Evolutionary conservation across 2,888 invertebrate species (phyloP).

Genomic region (Cataglyphis rosenhaueri): DNA sequence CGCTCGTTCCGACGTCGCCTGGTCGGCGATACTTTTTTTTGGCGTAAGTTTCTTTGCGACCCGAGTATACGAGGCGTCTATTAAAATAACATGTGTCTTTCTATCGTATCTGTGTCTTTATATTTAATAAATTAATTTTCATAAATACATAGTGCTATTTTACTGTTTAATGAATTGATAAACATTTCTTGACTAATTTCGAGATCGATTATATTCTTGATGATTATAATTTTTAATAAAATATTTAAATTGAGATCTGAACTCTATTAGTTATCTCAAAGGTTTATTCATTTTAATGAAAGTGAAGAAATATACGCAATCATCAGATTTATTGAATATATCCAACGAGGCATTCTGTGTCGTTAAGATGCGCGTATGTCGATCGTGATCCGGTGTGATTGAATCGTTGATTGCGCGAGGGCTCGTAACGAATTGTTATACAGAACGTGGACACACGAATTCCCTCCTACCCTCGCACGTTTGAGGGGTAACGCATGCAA

Average conservation of each 20-base stretch:
- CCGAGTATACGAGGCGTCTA: not conserved
- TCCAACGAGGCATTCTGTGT: conserved; percentile 10
- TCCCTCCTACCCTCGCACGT: conserved; percentile 50
- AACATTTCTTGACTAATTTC: not conserved
- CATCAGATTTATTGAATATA: not conserved
- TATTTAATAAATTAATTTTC: not conserved
- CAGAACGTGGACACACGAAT: conserved; percentile 67
- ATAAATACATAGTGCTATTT: not conserved
- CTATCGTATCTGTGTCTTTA: not conserved
- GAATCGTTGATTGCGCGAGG: conserved; percentile 46
- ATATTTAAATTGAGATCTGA: not conserved
- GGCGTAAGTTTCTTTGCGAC: not conserved
- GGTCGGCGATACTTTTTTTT: conserved; percentile 6
- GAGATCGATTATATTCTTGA: not conserved
- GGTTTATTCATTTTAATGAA: not conserved
- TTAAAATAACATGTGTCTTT: not conserved
- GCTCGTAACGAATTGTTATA: conserved; percentile 75
- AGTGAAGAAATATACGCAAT: not conserved
- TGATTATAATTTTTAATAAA: not conserved
- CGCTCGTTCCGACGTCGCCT: not conserved
- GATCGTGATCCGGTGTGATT: conserved; percentile 38
- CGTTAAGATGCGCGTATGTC: conserved; percentile 24
- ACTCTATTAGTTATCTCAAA: not conserved
- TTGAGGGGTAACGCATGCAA: conserved; percentile 79
- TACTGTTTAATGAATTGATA: not conserved